Evolutionary conservation across 2,888 invertebrate species (phyloP), one percentile per base, ranked within the genome.

Genomic region (Iphiclides podalirius): DNA sequence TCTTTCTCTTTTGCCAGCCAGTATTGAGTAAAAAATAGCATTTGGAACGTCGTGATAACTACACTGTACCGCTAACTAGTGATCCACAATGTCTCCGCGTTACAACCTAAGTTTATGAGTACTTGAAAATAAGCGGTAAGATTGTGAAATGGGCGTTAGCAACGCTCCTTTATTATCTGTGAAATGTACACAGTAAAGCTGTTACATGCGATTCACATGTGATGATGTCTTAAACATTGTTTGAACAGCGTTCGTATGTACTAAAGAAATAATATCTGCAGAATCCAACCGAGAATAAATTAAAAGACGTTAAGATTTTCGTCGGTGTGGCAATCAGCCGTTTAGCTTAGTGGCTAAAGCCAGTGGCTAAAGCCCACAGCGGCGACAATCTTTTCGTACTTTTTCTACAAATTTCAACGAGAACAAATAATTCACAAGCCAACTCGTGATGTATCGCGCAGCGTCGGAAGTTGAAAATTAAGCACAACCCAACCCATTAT

Each of bases 11-110:
- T n/a, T n/a, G n/a, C n/a, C n/a, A n/a, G 15, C 37, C 14, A 43
- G 38, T 39, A 23, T 34, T 36, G 6, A 16, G 26, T 16, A 35
- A 38, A 44, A 43, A 49, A 43, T 23, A 37, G 33, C 7, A 16
- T 43, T 48, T 33, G 8, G 35, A 44, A 39, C 38, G 33, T 34
- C 43, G 37, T 43, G 28, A 39, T 49, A 49, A 49, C 39, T 39
- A 40, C 35, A 44, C 34, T 41, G 47, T 28, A 17, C 15, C 20
- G 11, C 12, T 31, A 33, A 28, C 28, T 26, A 20, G 35, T 37
- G 26, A 33, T 20, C n/a, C n/a, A 33, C 31, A 40, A 35, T 23
- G 36, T 42, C 8, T 48, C 20, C 17, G 37, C 36, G 47, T 48
- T 37, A 23, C 15, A 33, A 12, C 37, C 31, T 33, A 31, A 15